phyloP scores from a whole-genome alignment of 2,888 invertebrate species.

The Drosophila kuntzei region DNA sequence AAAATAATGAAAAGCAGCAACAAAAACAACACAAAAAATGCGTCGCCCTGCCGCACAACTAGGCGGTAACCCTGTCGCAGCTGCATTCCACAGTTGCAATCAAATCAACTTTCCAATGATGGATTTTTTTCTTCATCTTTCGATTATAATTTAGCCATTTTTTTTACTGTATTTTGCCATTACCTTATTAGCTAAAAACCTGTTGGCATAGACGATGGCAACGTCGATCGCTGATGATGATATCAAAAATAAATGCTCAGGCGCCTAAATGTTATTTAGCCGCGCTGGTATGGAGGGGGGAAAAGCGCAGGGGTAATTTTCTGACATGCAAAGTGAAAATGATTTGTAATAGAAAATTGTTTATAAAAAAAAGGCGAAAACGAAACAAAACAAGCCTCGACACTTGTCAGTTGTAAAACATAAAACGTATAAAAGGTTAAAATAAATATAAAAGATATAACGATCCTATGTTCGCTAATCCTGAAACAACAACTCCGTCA shows the following conservation, averaged over 20 bases:
- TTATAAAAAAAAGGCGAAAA: slow-evolving; percentile 10
- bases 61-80: slow-evolving; percentile 63
- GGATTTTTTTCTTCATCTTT: slow-evolving; percentile 66
- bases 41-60: slow-evolving; percentile 76
- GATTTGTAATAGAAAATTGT: slow-evolving; percentile 35
- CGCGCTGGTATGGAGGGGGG: background rate
- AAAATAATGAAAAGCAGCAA: background rate
- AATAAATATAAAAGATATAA: background rate
- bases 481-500: background rate
- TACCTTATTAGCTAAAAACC: slow-evolving; percentile 75
- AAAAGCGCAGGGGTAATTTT: slow-evolving; percentile 12
- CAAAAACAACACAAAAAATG: slow-evolving; percentile 45
- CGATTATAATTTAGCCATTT: slow-evolving; percentile 64
- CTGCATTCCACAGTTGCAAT: slow-evolving; percentile 78
- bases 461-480: slow-evolving; percentile 2
- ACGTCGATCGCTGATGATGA: slow-evolving; percentile 30
- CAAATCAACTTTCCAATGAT: slow-evolving; percentile 83
- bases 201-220: slow-evolving; percentile 44
- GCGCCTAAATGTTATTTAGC: slow-evolving; percentile 50
- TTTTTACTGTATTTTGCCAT: slow-evolving; percentile 49
- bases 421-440: background rate
- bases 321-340: slow-evolving; percentile 69
- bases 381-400: slow-evolving; percentile 15
- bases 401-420: slow-evolving; percentile 20
- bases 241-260: slow-evolving; percentile 47